These are phyloP conservation scores for mouse (Mus musculus) DNA, from an alignment of 2,113 vertebrate species.

Conservation along the genomic window GRCm39 chr3:109739001-109739500, in stretches of 20 bases:
- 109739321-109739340: neutral
- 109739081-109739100: accelerated
- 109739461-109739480: neutral
- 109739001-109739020: neutral
- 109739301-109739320: slow-evolving; percentile 10
- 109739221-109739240: slow-evolving; percentile 50
- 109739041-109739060: neutral
- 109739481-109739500: neutral
- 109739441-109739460: slow-evolving; percentile 60
- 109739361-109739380: slow-evolving; percentile 33
- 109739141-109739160: neutral
- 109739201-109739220: slow-evolving; percentile 76
- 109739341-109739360: slow-evolving; percentile 4
- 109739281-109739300: neutral
- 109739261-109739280: slow-evolving; percentile 49
- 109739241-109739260: neutral
- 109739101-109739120: neutral
- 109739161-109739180: slow-evolving; percentile 33
- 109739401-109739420: slow-evolving; percentile 43
- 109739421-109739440: slow-evolving; percentile 58
- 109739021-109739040: neutral
- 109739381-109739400: slow-evolving; percentile 40
- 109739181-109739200: slow-evolving; percentile 49
- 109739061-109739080: accelerated
- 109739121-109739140: neutral